A percentile compares a stretch with the other conserved stretches of the same genome.
Evolutionary conservation across 2,113 vertebrate species (phyloP).

Genomic region (Oncorhynchus mykiss): DNA sequence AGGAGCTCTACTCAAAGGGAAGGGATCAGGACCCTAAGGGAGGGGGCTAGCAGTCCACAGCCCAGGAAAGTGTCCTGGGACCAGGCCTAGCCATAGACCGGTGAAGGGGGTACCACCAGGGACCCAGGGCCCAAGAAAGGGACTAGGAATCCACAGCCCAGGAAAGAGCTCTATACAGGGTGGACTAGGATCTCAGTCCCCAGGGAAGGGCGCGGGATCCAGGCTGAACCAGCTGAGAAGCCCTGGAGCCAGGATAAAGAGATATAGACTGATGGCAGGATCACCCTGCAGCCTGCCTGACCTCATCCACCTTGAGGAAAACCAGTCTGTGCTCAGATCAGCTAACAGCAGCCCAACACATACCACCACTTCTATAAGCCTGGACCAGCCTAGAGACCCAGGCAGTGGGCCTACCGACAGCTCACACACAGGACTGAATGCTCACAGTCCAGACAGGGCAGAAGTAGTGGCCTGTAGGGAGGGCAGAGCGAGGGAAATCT

Average conservation of each 20-base stretch:
- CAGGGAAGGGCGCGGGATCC: constrained; percentile 28
- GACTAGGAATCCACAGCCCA: constrained; percentile 42
- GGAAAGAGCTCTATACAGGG: constrained; percentile 27
- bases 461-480: neutral
- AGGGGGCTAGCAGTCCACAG: constrained; percentile 32
- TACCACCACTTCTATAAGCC: neutral
- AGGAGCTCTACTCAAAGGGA: too few species aligned
- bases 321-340: constrained; percentile 30
- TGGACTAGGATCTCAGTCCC: constrained; percentile 45
- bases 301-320: constrained; percentile 41
- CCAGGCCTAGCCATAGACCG: neutral
- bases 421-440: neutral
- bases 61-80: constrained; percentile 20
- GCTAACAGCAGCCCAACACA: neutral
- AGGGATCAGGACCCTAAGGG: neutral
- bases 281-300: constrained; percentile 57
- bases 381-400: neutral
- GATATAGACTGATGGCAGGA: constrained; percentile 15
- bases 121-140: neutral
- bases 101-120: neutral
- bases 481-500: neutral
- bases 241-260: constrained; percentile 33
- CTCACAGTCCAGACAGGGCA: neutral
- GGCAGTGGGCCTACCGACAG: neutral
- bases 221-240: constrained; percentile 45